Evolutionary conservation across 2,888 invertebrate species (phyloP).

Genomic region (Drosophila testacea): DNA sequence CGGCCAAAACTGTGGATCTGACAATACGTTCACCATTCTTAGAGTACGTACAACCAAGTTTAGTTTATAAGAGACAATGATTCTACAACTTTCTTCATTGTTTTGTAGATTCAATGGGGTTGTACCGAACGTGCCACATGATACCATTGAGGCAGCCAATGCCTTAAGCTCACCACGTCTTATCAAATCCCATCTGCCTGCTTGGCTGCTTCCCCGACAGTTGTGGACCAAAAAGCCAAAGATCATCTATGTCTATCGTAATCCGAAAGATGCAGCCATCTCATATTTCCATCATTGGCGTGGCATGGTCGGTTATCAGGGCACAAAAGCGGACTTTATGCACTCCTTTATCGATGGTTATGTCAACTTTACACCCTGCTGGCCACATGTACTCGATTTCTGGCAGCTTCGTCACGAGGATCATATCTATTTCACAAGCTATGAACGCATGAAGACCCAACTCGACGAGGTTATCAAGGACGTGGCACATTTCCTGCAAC

Average conservation of each 20-base stretch:
- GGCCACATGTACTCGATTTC: slow-evolving; percentile 83
- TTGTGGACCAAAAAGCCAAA: slow-evolving; percentile 83
- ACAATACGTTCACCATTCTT: slow-evolving; percentile 83
- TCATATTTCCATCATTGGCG: slow-evolving; percentile 90
- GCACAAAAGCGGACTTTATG: slow-evolving; percentile 81
- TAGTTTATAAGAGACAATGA: too few relatives aligned
- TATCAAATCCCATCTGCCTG: slow-evolving; percentile 83
- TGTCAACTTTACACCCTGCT: slow-evolving; percentile 81
- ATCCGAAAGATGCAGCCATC: slow-evolving; percentile 93
- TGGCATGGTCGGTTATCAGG: slow-evolving; percentile 82
- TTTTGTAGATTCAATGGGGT: slow-evolving; percentile 81
- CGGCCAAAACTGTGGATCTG: slow-evolving; percentile 77
- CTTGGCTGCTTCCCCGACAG: slow-evolving; percentile 80
- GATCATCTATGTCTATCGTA: slow-evolving; percentile 93
- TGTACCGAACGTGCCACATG: slow-evolving; percentile 80
- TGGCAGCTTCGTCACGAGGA: slow-evolving; percentile 81
- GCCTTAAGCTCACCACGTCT: slow-evolving; percentile 77
- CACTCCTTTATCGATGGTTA: slow-evolving; percentile 81
- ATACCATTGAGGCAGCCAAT: slow-evolving; percentile 80
- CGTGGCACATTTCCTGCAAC: slow-evolving; percentile 74
- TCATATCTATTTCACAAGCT: slow-evolving; percentile 82
- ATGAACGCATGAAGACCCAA: slow-evolving; percentile 82
- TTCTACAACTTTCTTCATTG: not conserved
- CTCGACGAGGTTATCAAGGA: slow-evolving; percentile 73
- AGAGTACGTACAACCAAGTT: slow-evolving; percentile 68